Evolutionary conservation across 2,888 invertebrate genomes (phyloP).

Genomic region (Pyrgus malvae): DNA sequence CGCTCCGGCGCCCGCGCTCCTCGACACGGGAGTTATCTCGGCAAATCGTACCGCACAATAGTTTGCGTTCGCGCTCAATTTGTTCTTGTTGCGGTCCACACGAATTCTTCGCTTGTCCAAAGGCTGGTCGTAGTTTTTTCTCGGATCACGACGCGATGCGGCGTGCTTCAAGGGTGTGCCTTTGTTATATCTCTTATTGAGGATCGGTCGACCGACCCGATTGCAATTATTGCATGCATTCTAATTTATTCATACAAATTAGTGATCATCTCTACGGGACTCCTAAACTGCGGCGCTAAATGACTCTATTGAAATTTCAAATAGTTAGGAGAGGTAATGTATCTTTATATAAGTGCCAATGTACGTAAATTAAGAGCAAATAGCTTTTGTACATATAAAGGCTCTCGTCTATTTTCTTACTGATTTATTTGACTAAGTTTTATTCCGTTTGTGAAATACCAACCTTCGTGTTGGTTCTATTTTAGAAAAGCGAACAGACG

Average conservation of each 20-base stretch:
- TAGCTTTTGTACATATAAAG: too few species aligned
- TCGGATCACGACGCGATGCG: slow-evolving; percentile 50
- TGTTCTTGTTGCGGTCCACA: slow-evolving; percentile 78
- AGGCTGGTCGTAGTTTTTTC: slow-evolving; percentile 73
- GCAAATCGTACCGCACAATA: slow-evolving; percentile 79
- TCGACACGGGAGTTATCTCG: slow-evolving; percentile 75
- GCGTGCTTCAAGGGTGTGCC: slow-evolving; percentile 53
- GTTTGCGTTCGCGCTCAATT: slow-evolving; percentile 78
- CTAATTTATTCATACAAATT: slow-evolving; percentile 45
- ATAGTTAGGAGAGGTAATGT: too few species aligned
- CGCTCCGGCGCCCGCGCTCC: slow-evolving; percentile 60
- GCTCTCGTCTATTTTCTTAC: too few species aligned
- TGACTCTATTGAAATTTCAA: too few species aligned
- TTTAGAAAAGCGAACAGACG: too few species aligned
- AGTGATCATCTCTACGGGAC: too few species aligned
- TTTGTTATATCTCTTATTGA: slow-evolving; percentile 57
- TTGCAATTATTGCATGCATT: slow-evolving; percentile 52
- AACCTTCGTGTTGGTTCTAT: background rate
- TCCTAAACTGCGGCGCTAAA: too few species aligned
- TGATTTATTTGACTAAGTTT: too few species aligned
- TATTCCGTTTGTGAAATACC: too few species aligned
- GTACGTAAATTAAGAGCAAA: too few species aligned
- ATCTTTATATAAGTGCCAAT: too few species aligned
- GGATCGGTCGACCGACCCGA: slow-evolving; percentile 43
- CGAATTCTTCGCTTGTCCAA: slow-evolving; percentile 76